phyloP scores from a whole-genome alignment of 2,113 vertebrate genomes.

The Centropristis striata region DNA sequence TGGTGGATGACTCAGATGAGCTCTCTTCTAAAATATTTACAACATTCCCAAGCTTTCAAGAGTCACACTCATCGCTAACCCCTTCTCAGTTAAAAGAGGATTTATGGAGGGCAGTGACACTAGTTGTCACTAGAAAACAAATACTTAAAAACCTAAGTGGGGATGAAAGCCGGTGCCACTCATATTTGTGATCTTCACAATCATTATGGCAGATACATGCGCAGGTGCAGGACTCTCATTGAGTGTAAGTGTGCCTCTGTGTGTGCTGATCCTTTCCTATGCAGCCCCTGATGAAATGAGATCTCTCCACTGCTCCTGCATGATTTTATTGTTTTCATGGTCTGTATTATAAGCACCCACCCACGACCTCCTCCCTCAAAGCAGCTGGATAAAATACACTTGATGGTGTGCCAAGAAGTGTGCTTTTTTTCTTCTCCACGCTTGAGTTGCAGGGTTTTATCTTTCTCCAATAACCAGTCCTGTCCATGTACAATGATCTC shows the following conservation, averaged over 20 bases:
- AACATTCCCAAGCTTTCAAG: conserved; percentile 57
- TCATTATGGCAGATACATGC: conserved; percentile 3
- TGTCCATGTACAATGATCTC: conserved; percentile 66
- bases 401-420: conserved; percentile 66
- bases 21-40: conserved; percentile 79
- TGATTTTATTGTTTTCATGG: conserved; percentile 72
- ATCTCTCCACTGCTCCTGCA: conserved; percentile 54
- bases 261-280: conserved; percentile 30
- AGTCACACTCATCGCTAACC: conserved; percentile 55
- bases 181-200: neutral
- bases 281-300: conserved; percentile 45
- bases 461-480: conserved; percentile 65
- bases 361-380: conserved; percentile 58
- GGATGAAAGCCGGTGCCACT: conserved; percentile 29
- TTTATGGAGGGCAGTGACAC: conserved; percentile 43
- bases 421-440: conserved; percentile 44
- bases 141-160: conserved; percentile 36
- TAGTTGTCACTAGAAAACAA: conserved; percentile 40
- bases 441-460: conserved; percentile 63
- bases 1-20: conserved; percentile 76
- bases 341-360: conserved; percentile 60
- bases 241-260: conserved; percentile 6
- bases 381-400: conserved; percentile 77
- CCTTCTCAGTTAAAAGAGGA: conserved; percentile 42
- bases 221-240: conserved; percentile 55